Conservation (phyloP, 2,888 invertebrate genomes). For the Temnothorax unifasciatus region DNA sequence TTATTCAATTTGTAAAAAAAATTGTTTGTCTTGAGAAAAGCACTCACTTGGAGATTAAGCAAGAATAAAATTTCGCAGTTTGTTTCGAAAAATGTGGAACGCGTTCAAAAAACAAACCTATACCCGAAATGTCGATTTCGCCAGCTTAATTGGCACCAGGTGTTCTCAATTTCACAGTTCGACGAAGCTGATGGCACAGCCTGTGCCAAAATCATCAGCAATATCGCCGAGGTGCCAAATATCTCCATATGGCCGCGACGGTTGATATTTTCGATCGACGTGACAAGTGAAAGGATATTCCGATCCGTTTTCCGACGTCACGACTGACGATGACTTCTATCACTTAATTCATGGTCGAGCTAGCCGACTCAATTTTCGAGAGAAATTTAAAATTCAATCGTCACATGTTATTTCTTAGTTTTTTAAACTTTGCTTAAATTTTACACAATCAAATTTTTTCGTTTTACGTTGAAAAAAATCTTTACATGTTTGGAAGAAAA, state of each 20-base stretch:
- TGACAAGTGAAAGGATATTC: constrained; percentile 33
- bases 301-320: constrained; percentile 35
- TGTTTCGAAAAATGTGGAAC: constrained; percentile 29
- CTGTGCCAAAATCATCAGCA: constrained; percentile 38
- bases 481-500: neutral
- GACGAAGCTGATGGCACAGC: constrained; percentile 22
- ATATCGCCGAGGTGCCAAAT: constrained; percentile 37
- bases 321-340: constrained; percentile 21
- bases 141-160: constrained; percentile 38
- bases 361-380: neutral
- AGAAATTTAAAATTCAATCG: neutral
- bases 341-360: constrained; percentile 2
- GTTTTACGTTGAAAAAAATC: neutral
- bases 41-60: constrained; percentile 5
- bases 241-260: constrained; percentile 27
- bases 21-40: neutral
- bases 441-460: neutral
- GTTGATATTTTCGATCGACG: constrained; percentile 40
- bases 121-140: constrained; percentile 28
- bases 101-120: constrained; percentile 31
- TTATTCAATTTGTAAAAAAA: constrained; percentile 1
- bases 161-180: constrained; percentile 40
- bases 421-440: neutral
- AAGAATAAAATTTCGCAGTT: constrained; percentile 21
- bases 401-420: neutral